Evolutionary conservation across 2,113 vertebrate species (phyloP).

Genomic region (Trogon surrucura): DNA sequence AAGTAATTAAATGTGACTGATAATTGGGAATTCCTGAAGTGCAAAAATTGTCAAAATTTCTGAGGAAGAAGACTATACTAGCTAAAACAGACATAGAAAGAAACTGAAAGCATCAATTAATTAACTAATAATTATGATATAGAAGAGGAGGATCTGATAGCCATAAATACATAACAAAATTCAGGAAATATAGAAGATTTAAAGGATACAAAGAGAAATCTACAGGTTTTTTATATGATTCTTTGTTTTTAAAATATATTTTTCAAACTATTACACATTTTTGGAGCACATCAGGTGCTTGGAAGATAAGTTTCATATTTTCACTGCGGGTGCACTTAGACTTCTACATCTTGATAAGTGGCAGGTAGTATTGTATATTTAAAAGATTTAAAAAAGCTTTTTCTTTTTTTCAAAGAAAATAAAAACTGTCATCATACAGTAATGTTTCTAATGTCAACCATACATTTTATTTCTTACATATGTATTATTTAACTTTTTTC

Average conservation of each 20-base stretch:
- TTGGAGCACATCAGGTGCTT: background rate
- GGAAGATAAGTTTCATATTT: background rate
- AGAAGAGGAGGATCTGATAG: background rate
- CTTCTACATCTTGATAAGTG: background rate
- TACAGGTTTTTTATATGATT: background rate
- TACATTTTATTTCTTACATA: background rate
- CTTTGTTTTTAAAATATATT: background rate
- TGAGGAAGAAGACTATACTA: background rate
- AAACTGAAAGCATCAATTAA: constrained; percentile 9
- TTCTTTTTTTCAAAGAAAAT: background rate
- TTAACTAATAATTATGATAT: constrained; percentile 28
- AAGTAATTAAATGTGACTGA: constrained; percentile 44
- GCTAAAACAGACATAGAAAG: background rate
- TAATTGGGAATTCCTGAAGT: constrained; percentile 10
- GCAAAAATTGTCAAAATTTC: constrained; percentile 5
- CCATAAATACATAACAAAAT: background rate
- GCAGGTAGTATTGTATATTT: background rate
- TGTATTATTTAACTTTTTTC: background rate
- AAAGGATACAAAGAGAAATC: background rate
- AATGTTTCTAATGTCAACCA: background rate
- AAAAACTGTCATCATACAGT: background rate
- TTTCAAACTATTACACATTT: background rate
- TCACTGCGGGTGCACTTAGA: background rate
- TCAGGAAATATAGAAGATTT: background rate
- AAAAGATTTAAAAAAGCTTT: background rate